Evolutionary conservation across 1,140 invertebrate species (phyloP).

Genomic region (Diploscapter pachys): DNA sequence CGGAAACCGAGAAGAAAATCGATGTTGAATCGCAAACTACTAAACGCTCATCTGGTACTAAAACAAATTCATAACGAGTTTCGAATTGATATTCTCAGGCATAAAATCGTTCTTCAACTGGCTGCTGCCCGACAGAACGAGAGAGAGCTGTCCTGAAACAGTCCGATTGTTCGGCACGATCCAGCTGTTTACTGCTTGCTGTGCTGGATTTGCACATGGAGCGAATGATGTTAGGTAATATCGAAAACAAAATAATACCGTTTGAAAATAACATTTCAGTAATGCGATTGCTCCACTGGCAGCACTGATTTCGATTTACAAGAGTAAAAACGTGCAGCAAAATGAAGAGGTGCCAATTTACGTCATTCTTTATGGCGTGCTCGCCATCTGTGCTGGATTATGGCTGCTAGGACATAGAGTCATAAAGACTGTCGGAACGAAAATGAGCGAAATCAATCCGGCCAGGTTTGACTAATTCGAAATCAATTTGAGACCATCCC

Average conservation of each 20-base stretch:
- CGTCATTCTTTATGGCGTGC: constrained; percentile 79
- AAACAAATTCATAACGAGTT: constrained; percentile 5
- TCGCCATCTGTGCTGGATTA: constrained; percentile 87
- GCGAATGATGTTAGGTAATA: constrained; percentile 79
- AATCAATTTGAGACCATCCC: background rate
- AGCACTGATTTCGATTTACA: constrained; percentile 67
- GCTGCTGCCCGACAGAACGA: constrained; percentile 43
- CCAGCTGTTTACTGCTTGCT: constrained; percentile 81
- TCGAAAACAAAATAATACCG: background rate
- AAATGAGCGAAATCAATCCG: constrained; percentile 90
- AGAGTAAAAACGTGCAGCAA: constrained; percentile 11
- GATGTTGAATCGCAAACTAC: constrained; percentile 25
- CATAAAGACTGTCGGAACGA: constrained; percentile 91
- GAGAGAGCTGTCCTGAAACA: constrained; percentile 43
- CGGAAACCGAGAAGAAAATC: constrained; percentile 4
- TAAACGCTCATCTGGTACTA: background rate
- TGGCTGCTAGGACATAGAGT: constrained; percentile 89
- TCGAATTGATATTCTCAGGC: background rate
- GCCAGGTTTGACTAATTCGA: constrained; percentile 61
- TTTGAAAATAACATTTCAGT: constrained; percentile 19
- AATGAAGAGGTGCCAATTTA: constrained; percentile 59
- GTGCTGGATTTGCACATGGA: constrained; percentile 95
- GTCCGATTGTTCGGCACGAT: constrained; percentile 60
- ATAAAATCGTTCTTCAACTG: constrained; percentile 41
- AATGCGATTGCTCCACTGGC: constrained; percentile 94